phyloP scores from a whole-genome alignment of 1,140 invertebrate species.

The Zaprionus vittiger region DNA sequence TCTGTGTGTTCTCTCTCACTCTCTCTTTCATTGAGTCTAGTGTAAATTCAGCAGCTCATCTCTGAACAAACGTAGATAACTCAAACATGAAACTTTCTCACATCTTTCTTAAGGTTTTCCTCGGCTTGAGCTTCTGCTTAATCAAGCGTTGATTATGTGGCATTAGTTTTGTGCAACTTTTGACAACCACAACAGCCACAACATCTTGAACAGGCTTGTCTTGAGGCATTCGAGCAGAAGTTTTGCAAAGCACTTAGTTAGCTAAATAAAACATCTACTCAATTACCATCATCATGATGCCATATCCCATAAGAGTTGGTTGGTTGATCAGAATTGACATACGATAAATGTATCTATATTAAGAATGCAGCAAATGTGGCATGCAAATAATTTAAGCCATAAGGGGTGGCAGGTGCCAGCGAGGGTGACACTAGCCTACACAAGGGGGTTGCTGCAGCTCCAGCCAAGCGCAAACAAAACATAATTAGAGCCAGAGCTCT shows the following conservation, averaged over 20 bases:
- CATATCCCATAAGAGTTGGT: not conserved
- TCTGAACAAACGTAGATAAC: slow-evolving; percentile 7
- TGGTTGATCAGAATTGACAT: slow-evolving; percentile 1
- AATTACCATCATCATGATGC: slow-evolving; percentile 33
- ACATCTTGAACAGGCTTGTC: not conserved
- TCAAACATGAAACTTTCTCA: slow-evolving; percentile 6
- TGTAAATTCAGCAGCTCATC: slow-evolving; percentile 8
- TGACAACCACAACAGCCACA: not conserved
- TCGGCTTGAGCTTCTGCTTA: slow-evolving; percentile 1
- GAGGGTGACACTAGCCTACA: not conserved
- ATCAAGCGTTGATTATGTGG: slow-evolving; percentile 44
- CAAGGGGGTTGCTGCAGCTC: slow-evolving; percentile 23
- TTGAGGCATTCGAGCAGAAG: not conserved
- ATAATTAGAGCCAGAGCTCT: slow-evolving; percentile 64
- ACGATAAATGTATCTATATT: slow-evolving; percentile 3
- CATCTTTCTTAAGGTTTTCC: slow-evolving; percentile 21
- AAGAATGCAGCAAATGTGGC: slow-evolving; percentile 44
- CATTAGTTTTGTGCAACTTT: slow-evolving; percentile 26
- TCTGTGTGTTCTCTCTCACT: not conserved
- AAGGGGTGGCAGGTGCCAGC: not conserved
- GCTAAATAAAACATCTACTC: slow-evolving; percentile 30
- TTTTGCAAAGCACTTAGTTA: slow-evolving; percentile 41
- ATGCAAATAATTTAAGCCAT: slow-evolving; percentile 63
- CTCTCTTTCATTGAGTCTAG: not conserved
- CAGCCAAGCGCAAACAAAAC: slow-evolving; percentile 74